A percentile compares a stretch with the other conserved stretches of the same genome.
Conservation (phyloP, 2,113 vertebrate genomes). For the Gymnorhina tibicen region DNA sequence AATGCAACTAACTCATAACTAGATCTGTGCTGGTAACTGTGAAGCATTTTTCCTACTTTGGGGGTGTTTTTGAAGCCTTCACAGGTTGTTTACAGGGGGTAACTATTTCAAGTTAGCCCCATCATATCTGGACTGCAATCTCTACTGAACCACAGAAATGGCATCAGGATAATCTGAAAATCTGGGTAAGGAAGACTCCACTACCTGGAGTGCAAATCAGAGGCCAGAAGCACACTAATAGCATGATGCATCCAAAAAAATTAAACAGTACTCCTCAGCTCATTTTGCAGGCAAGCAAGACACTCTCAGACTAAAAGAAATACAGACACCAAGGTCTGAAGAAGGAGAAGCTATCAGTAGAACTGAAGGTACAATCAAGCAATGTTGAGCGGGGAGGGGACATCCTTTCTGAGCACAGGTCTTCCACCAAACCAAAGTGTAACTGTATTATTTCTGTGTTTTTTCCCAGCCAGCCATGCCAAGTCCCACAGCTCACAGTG, state of each 20-base stretch:
- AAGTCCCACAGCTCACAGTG: background rate
- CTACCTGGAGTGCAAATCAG: background rate
- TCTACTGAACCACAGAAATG: background rate
- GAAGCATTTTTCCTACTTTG: background rate
- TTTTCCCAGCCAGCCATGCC: background rate
- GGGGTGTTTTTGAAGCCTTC: background rate
- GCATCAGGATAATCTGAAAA: background rate
- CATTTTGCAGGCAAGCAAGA: background rate
- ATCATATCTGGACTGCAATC: background rate
- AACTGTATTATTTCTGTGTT: background rate
- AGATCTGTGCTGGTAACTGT: background rate
- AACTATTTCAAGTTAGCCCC: background rate
- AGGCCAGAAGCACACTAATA: background rate
- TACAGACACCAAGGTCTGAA: background rate
- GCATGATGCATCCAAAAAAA: background rate
- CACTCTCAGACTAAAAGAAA: background rate
- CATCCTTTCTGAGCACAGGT: background rate
- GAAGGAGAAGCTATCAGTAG: background rate
- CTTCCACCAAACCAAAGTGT: background rate
- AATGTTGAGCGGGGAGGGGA: background rate
- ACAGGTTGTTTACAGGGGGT: background rate
- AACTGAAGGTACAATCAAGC: background rate
- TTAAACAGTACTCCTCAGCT: background rate
- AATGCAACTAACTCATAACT: background rate
- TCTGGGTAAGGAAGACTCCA: background rate